phyloP scores from a whole-genome alignment of 2,113 vertebrate genomes.

The Scomber scombrus region DNA sequence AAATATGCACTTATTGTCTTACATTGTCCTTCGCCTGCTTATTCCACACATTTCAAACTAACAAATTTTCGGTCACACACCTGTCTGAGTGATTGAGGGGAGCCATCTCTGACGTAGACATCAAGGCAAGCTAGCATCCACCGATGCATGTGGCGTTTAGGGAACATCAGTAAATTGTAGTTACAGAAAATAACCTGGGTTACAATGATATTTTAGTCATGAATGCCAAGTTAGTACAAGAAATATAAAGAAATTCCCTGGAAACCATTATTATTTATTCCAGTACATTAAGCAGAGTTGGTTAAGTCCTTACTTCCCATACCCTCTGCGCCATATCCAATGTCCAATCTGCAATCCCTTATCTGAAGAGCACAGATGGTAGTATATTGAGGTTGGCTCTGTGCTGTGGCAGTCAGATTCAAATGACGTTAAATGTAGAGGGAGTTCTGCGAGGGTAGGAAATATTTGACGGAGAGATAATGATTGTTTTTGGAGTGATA shows the following conservation, averaged over 20 bases:
- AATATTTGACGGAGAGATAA: slow-evolving; percentile 10
- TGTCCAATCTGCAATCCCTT: slow-evolving; percentile 31
- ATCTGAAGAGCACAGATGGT: slow-evolving; percentile 41
- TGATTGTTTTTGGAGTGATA: slow-evolving; percentile 42
- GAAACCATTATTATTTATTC: background rate
- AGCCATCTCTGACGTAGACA: too few relatives aligned
- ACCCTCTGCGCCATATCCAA: slow-evolving; percentile 15
- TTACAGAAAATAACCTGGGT: background rate
- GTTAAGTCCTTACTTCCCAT: background rate
- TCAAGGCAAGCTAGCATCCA: too few relatives aligned
- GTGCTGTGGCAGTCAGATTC: slow-evolving; percentile 7
- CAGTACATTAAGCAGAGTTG: background rate
- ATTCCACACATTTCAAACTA: too few relatives aligned
- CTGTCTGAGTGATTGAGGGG: too few relatives aligned
- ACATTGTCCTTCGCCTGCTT: too few relatives aligned
- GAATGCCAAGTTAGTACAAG: background rate
- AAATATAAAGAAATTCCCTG: background rate
- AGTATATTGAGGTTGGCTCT: slow-evolving; percentile 65
- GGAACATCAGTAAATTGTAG: too few relatives aligned
- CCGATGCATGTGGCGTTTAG: too few relatives aligned
- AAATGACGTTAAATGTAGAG: slow-evolving; percentile 23
- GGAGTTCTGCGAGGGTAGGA: too few relatives aligned
- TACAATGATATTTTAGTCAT: background rate
- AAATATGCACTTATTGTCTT: too few relatives aligned
- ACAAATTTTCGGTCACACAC: too few relatives aligned